phyloP scores from a whole-genome alignment of 2,888 invertebrate genomes.

The Balanococcus diminutus region DNA sequence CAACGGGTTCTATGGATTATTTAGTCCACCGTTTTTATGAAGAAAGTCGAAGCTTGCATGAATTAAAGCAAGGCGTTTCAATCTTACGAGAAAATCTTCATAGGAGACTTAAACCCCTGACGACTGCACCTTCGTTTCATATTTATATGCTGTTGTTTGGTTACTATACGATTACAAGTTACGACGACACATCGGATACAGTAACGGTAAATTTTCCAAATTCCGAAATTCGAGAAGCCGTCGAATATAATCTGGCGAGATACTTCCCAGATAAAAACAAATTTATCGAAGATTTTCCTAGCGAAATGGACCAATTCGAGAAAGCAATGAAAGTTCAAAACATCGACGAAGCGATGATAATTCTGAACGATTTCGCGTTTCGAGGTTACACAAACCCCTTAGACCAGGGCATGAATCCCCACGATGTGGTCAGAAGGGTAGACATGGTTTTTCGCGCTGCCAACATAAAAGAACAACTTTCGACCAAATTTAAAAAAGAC shows the following conservation, averaged over 20 bases:
- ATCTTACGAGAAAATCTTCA: no score
- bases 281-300: not conserved
- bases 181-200: not conserved
- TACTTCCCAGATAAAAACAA: not conserved
- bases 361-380: no score
- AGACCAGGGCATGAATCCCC: no score
- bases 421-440: no score
- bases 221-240: not conserved
- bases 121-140: not conserved
- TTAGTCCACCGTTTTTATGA: not conserved
- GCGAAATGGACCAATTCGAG: no score
- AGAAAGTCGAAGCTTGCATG: not conserved
- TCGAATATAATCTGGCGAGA: not conserved
- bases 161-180: not conserved
- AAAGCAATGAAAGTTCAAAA: no score
- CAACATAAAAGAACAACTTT: no score
- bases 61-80: not conserved
- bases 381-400: no score
- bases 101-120: no score
- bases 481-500: no score
- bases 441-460: no score
- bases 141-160: not conserved
- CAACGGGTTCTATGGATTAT: not conserved
- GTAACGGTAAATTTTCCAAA: not conserved
- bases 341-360: no score